Conservation (phyloP, 2,113 vertebrate species). For the Gallinago paraguaiae region DNA sequence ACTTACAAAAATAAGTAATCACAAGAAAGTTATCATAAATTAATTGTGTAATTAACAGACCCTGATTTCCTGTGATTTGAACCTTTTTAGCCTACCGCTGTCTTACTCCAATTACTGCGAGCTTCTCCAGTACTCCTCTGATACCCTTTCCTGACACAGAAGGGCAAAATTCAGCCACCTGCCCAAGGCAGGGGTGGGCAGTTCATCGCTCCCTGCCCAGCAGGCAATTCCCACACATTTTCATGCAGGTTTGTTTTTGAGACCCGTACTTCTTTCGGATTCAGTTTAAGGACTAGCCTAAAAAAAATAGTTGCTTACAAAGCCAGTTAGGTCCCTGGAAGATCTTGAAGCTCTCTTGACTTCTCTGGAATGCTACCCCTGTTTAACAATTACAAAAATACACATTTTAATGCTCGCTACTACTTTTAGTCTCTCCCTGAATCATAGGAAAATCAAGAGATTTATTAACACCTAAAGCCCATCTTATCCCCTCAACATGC, state of each 20-base stretch:
- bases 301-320: neutral
- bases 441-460: neutral
- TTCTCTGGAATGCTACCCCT: neutral
- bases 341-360: neutral
- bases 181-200: neutral
- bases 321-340: neutral
- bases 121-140: neutral
- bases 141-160: neutral
- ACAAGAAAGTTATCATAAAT: neutral
- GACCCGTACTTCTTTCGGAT: neutral
- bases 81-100: neutral
- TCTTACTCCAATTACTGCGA: neutral
- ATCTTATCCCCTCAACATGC: neutral
- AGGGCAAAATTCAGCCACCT: neutral
- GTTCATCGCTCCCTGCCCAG: neutral
- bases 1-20: neutral
- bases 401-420: neutral
- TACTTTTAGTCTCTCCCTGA: neutral
- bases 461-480: neutral
- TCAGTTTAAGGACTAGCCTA: neutral
- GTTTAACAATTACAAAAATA: neutral
- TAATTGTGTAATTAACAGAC: neutral
- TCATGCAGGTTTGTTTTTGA: neutral
- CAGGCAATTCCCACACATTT: neutral
- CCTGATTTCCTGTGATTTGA: neutral